phyloP scores from a whole-genome alignment of 2,888 invertebrate genomes.

The Bombylius major region DNA sequence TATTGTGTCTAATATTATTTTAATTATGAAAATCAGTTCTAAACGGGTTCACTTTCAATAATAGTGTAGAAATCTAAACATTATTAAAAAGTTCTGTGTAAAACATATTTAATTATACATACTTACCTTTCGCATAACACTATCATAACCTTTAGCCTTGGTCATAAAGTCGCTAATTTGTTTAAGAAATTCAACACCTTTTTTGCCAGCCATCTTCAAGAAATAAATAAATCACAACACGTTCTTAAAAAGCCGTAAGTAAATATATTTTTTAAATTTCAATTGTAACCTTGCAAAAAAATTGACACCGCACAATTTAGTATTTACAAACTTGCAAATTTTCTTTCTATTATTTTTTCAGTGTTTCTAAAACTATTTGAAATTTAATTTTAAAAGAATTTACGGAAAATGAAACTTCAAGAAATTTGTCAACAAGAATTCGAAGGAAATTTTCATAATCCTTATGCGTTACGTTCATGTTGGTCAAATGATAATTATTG shows the following conservation, averaged over 20 bases:
- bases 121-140: constrained; percentile 37
- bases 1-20: no score
- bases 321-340: no score
- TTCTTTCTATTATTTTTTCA: neutral
- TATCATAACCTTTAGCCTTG: constrained; percentile 35
- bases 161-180: constrained; percentile 27
- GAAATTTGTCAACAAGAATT: constrained; percentile 2
- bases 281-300: no score
- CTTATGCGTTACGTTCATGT: neutral
- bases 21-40: no score
- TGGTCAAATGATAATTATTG: neutral
- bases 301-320: no score
- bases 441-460: constrained; percentile 11
- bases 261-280: no score
- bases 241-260: no score
- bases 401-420: constrained; percentile 8
- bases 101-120: no score
- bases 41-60: neutral
- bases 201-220: constrained; percentile 20
- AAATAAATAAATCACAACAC: neutral
- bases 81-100: no score
- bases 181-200: constrained; percentile 33
- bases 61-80: no score
- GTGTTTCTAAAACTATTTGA: neutral
- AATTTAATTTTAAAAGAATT: neutral